Evolutionary conservation across 2,113 vertebrate species (phyloP).

Genomic region (Rhegmatorhina hoffmannsi): DNA sequence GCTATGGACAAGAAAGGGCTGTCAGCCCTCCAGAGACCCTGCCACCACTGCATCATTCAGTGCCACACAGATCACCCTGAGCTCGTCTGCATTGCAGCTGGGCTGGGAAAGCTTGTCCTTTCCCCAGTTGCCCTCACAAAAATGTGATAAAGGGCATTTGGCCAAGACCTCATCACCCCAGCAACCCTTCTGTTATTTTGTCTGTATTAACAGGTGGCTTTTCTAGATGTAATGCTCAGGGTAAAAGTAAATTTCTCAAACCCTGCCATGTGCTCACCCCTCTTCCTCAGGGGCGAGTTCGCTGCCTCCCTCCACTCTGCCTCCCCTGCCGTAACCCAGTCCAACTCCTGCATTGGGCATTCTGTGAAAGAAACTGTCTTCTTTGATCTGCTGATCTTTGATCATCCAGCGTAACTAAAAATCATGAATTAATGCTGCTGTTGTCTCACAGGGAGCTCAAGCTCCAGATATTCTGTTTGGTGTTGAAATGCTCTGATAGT

Average conservation of each 20-base stretch:
- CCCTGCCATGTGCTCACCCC: background rate
- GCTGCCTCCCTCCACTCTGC: accelerated
- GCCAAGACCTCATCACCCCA: background rate
- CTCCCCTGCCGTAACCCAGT: background rate
- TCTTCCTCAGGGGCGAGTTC: accelerated
- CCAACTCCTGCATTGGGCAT: accelerated
- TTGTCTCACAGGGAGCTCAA: background rate
- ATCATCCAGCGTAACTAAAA: constrained; percentile 5
- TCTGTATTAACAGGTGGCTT: background rate
- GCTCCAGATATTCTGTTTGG: background rate
- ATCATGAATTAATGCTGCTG: background rate
- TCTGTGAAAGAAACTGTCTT: background rate
- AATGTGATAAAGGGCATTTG: background rate
- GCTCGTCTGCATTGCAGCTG: accelerated
- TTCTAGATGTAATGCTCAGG: background rate
- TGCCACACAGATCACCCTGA: background rate
- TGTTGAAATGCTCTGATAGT: background rate
- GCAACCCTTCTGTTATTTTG: background rate
- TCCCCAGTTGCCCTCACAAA: background rate
- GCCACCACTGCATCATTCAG: background rate
- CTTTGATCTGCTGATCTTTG: constrained; percentile 38
- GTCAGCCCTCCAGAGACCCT: background rate
- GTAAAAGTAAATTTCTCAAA: background rate
- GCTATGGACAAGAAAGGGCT: background rate
- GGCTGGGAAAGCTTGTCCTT: background rate